phyloP scores from a whole-genome alignment of 30 jellyfish, hydroid and myxozoan genomes.

The Catostylus mosaicus region DNA sequence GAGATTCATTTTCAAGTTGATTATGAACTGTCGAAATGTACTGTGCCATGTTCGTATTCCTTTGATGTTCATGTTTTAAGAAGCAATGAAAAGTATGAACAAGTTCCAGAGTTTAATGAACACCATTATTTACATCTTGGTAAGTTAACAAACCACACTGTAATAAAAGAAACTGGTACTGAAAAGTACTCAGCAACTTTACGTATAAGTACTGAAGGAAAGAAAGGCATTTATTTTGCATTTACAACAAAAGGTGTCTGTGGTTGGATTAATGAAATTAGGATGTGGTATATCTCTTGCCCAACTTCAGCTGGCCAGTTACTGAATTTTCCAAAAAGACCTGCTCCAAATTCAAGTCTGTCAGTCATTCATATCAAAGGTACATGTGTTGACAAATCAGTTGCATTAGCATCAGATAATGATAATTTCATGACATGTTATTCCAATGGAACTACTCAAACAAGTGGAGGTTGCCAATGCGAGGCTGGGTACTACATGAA shows the following conservation, averaged over 20 bases:
- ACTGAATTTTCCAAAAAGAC: conserved; percentile 15
- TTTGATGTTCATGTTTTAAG: conserved; percentile 2
- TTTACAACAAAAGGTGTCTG: conserved; percentile 43
- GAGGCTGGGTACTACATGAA: conserved; percentile 58
- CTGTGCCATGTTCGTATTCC: conserved; percentile 12
- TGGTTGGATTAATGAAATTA: conserved; percentile 2
- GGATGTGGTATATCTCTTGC: conserved; percentile 38
- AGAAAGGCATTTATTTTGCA: conserved; percentile 34
- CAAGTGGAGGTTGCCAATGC: conserved; percentile 78
- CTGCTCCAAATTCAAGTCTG: conserved; percentile 52
- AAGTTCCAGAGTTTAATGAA: not conserved
- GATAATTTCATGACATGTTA: conserved; percentile 50
- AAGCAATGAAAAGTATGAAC: not conserved
- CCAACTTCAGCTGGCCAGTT: conserved; percentile 65
- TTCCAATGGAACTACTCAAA: conserved; percentile 61
- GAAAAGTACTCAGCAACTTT: not conserved
- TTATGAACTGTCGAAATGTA: not conserved
- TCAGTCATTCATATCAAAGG: conserved; percentile 21
- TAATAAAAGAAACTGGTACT: not conserved
- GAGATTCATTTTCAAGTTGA: not conserved
- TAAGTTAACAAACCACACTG: conserved; percentile 8
- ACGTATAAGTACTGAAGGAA: conserved; percentile 11
- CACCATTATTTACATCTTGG: not conserved
- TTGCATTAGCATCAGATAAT: conserved; percentile 3
- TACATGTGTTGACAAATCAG: conserved; percentile 36